Base-by-base conservation (phyloP, 2,113 vertebrate genomes). In the Cyprinodon tularosa region DNA sequence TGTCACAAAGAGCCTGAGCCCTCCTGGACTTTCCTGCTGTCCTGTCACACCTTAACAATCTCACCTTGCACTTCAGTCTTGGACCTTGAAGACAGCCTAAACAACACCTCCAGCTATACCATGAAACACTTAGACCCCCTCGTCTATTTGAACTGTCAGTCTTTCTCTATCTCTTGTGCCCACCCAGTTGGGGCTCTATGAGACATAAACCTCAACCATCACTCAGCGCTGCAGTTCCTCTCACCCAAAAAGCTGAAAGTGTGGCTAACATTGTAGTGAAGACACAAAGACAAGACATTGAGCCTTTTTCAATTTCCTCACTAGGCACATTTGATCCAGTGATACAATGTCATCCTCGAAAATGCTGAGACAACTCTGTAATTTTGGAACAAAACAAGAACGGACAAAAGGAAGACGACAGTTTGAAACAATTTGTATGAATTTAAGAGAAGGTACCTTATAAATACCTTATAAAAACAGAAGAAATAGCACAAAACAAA, bases 41-140 rank as follows among this genome's bases (percentile, higher is more conserved):
- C 20, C 20, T 65, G 40, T 66, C 64, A 66, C 64, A 66, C 40
- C 20, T 66, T 66, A 12, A 29, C 40, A 12, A 45, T 42, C 63
- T 66, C 40, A 44, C 40, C n/a, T 42, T 7, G 39, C 40, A 44
- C 64, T 13, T 22, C 40, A 22, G n/a, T 44, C 40, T 44, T 45
- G 40, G 40, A 65, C 63, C 39, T 65, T 44, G 50, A 42, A 4
- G 63, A 66, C 20, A 66, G 40, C 40, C 12, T 22, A 20, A 66
- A 66, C 64, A 66, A 66, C 62, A 64, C 40, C 40, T 66, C 42
- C 22, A 38, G 22, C 39, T 15, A 66, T 8, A 66, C 44, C 63
- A 66, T 20, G 40, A 45, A 42, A 66, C 20, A 64, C 64, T 44
- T n/a, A 5, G 9, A 66, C 11, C 20, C 40, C 40, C n/a, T 12